These are phyloP conservation scores for Saccopteryx leptura DNA, from an alignment of 2,113 vertebrate genomes.

Conservation along the genomic window DNA sequence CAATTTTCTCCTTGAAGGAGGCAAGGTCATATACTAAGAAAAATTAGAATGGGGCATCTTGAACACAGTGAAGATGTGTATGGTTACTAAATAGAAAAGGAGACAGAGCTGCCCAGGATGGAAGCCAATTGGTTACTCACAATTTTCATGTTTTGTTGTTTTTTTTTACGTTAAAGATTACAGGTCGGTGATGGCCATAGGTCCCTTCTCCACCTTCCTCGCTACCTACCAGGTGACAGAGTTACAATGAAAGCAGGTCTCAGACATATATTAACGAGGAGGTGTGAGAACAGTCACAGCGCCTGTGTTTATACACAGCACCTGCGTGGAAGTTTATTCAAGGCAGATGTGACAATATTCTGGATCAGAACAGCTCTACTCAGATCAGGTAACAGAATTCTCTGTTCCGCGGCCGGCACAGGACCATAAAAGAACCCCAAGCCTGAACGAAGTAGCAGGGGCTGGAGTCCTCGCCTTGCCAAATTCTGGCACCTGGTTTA, in stretches of 20 bases:
- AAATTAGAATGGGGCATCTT: not conserved
- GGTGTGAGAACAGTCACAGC: not conserved
- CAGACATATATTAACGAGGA: not conserved
- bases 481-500: not conserved
- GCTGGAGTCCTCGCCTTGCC: not conserved
- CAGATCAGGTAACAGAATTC: conserved; percentile 7
- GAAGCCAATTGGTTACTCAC: not conserved
- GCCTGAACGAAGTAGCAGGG: not conserved
- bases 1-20: conserved; percentile 43
- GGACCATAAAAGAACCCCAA: not conserved
- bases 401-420: not conserved
- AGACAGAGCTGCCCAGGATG: not conserved
- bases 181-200: not conserved
- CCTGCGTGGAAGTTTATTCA: not conserved
- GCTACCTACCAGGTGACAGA: not conserved
- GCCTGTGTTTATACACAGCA: not conserved
- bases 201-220: not conserved
- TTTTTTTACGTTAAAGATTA: conserved; percentile 24
- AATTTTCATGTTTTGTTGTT: conserved; percentile 17
- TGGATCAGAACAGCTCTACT: not conserved
- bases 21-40: not conserved
- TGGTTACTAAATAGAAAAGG: not conserved
- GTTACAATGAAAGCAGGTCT: conserved; percentile 22
- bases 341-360: conserved; percentile 3
- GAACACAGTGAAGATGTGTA: not conserved